Conservation (phyloP, 2,888 invertebrate species). For the Ophraella communa region DNA sequence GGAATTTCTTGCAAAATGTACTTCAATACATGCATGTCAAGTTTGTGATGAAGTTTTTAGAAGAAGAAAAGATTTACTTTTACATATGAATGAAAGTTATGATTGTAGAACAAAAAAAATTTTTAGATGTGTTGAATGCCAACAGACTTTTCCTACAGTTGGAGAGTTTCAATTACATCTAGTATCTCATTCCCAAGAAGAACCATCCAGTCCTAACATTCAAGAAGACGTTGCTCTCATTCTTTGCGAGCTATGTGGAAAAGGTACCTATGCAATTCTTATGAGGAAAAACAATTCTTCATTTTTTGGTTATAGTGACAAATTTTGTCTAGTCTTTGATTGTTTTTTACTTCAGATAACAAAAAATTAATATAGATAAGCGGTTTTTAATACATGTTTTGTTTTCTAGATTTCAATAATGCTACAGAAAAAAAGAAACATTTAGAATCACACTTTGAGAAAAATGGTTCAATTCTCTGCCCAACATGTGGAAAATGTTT, state of each 20-base stretch:
- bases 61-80: conserved; percentile 3
- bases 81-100: conserved; percentile 20
- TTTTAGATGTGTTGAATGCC: conserved; percentile 15
- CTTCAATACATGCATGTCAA: conserved; percentile 19
- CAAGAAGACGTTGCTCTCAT: not conserved
- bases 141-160: conserved; percentile 13
- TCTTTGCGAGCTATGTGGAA: conserved; percentile 21
- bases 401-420: not conserved
- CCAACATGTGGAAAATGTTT: conserved; percentile 22
- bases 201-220: not conserved
- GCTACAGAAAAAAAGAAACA: conserved; percentile 8
- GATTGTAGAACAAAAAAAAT: conserved; percentile 20
- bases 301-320: no score
- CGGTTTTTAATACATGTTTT: no score
- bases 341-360: no score
- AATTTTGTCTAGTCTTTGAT: no score
- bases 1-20: conserved; percentile 16
- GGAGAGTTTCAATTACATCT: conserved; percentile 21
- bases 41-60: conserved; percentile 21
- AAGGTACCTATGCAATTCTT: conserved; percentile 6
- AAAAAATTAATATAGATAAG: no score
- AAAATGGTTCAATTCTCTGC: conserved; percentile 15
- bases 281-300: no score
- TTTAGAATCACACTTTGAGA: conserved; percentile 17
- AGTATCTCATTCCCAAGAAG: conserved; percentile 17